Conservation (phyloP, 2,888 invertebrate genomes). For the Bursaphelenchus okinawaensis region DNA sequence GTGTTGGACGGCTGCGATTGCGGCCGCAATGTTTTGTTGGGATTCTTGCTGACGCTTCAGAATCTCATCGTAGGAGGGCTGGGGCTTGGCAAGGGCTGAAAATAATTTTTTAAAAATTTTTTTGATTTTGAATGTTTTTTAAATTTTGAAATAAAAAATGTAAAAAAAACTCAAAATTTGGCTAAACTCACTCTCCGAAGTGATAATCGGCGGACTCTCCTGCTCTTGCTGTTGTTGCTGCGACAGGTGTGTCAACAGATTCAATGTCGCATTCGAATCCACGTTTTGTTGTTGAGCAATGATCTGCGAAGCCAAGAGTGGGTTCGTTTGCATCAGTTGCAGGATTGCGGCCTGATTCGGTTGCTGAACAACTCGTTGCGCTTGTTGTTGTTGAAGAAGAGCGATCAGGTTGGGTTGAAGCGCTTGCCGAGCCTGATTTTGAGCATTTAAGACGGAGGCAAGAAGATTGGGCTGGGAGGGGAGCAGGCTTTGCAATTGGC, state of each 20-base stretch:
- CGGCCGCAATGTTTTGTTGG: conserved; percentile 18
- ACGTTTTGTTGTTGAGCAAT: not conserved
- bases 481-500: not conserved
- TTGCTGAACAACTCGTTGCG: not conserved
- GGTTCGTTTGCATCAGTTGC: conserved; percentile 1
- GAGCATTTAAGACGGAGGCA: conserved; percentile 5
- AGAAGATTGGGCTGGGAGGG: conserved; percentile 5
- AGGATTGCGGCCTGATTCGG: not conserved
- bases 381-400: not conserved
- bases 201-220: conserved; percentile 5
- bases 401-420: not conserved
- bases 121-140: not conserved
- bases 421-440: not conserved
- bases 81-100: not conserved
- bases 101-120: not conserved
- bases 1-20: not conserved
- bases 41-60: conserved; percentile 17
- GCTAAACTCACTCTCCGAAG: not conserved
- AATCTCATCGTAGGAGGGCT: conserved; percentile 4
- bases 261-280: not conserved
- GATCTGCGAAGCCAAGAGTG: conserved; percentile 8
- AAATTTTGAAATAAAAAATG: not conserved
- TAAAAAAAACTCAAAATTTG: not conserved
- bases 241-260: conserved; percentile 5
- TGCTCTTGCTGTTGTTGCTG: conserved; percentile 20